These are phyloP conservation scores for Eudyptes chrysolophus DNA, from an alignment of 2,113 vertebrate genomes.

Conservation along the genomic window DNA sequence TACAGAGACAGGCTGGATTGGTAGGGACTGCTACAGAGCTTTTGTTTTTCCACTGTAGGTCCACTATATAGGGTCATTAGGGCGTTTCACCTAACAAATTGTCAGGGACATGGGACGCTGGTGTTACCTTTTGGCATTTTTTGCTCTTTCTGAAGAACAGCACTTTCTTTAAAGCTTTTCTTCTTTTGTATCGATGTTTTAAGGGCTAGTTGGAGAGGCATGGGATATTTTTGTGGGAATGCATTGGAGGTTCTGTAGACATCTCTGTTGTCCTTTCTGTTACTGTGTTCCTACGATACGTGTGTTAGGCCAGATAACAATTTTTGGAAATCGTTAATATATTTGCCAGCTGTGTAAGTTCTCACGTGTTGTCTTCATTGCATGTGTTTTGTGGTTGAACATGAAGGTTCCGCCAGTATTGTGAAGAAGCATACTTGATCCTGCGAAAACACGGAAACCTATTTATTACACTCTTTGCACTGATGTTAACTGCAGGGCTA, in stretches of 20 bases:
- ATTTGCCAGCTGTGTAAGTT: background rate
- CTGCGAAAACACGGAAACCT: slow-evolving; percentile 93
- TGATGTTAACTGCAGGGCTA: slow-evolving; percentile 97
- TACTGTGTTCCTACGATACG: rapidly evolving
- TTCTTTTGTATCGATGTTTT: background rate
- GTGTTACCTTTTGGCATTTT: background rate
- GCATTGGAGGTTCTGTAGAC: background rate
- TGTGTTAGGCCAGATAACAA: background rate
- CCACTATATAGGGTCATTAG: background rate
- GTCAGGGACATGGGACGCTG: background rate
- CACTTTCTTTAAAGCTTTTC: background rate
- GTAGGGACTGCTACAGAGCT: background rate
- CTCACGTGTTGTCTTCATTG: background rate
- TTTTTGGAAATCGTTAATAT: rapidly evolving
- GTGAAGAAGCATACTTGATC: slow-evolving; percentile 94
- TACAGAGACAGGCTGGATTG: background rate
- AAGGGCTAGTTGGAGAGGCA: background rate
- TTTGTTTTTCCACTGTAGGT: background rate
- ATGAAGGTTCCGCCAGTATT: slow-evolving; percentile 92
- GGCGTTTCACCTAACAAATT: background rate
- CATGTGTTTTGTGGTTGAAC: background rate
- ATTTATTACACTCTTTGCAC: slow-evolving; percentile 97
- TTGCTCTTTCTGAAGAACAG: background rate
- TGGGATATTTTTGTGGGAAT: background rate
- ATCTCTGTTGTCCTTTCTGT: background rate